These are phyloP conservation scores for Mallateleia sp. DNA, from an alignment of 2,888 invertebrate genomes.

Conservation along the genomic window DNA sequence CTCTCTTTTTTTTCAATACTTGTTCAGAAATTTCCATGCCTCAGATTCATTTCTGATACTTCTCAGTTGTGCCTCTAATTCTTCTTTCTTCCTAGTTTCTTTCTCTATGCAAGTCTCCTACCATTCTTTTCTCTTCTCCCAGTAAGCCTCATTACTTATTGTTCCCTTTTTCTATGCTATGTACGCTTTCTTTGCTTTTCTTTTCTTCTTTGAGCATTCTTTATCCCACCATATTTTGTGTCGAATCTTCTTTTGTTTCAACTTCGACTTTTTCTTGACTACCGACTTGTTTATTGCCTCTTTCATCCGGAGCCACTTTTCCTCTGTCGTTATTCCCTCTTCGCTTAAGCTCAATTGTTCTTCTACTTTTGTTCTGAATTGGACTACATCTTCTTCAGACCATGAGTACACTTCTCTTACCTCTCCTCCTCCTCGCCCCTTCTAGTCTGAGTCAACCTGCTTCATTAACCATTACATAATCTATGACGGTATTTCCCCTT, in stretches of 20 bases:
- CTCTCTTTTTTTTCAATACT: slow-evolving; percentile 28
- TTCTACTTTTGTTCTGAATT: neutral
- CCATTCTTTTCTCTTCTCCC: slow-evolving; percentile 1
- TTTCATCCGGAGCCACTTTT: neutral
- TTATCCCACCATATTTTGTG: neutral
- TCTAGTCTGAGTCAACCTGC: slow-evolving; percentile 2
- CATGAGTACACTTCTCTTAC: slow-evolving; percentile 1
- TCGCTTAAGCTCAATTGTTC: neutral
- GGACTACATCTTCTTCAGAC: slow-evolving; percentile 41
- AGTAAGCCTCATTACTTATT: neutral
- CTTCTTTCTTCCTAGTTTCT: neutral
- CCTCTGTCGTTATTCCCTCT: neutral
- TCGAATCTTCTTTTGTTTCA: neutral
- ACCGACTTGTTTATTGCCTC: neutral
- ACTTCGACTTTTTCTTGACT: neutral
- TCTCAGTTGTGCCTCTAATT: neutral
- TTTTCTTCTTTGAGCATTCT: neutral
- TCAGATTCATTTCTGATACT: slow-evolving; percentile 13
- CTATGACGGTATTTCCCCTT: slow-evolving; percentile 66
- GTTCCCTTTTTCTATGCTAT: neutral
- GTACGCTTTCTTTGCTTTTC: neutral
- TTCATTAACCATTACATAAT: slow-evolving; percentile 60
- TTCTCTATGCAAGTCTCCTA: neutral
- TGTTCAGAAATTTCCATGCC: slow-evolving; percentile 19
- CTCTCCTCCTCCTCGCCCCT: slow-evolving; percentile 11